Base-by-base conservation (phyloP, 1,140 invertebrate species). In the Drosophila tani region DNA sequence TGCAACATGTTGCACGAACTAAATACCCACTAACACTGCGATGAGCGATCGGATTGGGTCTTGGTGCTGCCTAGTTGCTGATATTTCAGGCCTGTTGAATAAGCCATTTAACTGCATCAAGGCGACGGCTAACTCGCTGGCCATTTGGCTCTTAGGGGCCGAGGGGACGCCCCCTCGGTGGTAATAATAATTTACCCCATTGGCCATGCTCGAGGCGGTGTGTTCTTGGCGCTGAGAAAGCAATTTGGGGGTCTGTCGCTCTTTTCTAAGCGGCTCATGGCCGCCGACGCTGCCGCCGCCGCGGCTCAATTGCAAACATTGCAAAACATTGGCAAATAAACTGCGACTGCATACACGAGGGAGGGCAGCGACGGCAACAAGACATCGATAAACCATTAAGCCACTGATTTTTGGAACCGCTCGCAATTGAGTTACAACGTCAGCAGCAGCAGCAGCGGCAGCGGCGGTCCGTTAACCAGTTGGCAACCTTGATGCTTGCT, bases 251-350 rank as follows among this genome's bases (percentile, higher is more conserved):
- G 64, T 32, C 65, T 46, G 38, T 17, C 32, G 32, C 46, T 51
- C 27, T 53, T 47, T 57, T 78, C 75, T 78, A 78, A 73, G 77
- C 62, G 70, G 62, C 84, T 80, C 82, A 88, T 68, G 82, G 80
- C 45, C 71, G n/a, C 53, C 47, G 58, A 60, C 51, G 19, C 58
- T 60, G 19, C 9, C 2, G 74, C 51, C 68, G 43, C 62, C 47
- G 53, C 62, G 57, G n/a, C 57, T 67, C 62, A 59, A 71, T 65
- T 85, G 78, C 82, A 87, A 73, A 66, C 63, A 82, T 87, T 87
- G 85, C 84, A 78, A 88, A 88, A 84, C 65, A 65, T 79, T 84
- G 73, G 84, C 85, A 84, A 84, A 88, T 78, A 75, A 79, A 66
- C 68, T 68, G 64, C 78, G 58, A 59, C 41, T 81, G 76, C 71